A percentile compares a stretch with the other conserved stretches of the same genome.
Evolutionary conservation across 2,113 vertebrate genomes (phyloP).

Genomic region (Albula glossodonta): DNA sequence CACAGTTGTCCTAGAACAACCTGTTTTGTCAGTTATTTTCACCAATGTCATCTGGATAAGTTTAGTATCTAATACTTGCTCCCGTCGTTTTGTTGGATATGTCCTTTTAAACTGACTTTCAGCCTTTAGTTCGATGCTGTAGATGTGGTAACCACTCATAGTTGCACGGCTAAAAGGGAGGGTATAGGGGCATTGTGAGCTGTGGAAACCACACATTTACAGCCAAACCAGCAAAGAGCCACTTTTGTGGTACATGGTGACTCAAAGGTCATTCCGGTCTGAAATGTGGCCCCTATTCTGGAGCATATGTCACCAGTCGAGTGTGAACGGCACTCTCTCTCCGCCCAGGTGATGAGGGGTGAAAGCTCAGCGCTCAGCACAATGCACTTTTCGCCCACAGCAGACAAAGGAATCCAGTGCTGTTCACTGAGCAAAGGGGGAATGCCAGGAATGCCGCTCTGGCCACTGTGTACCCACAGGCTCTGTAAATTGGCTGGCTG

Average conservation of each 20-base stretch:
- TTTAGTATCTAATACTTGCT: neutral
- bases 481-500: neutral
- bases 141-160: neutral
- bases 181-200: neutral
- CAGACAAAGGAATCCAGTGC: conserved; percentile 22
- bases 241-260: neutral
- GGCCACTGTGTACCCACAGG: conserved; percentile 29
- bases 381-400: neutral
- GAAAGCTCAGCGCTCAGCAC: neutral
- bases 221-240: neutral
- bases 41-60: neutral
- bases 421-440: neutral
- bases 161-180: neutral
- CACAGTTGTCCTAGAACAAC: neutral
- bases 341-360: neutral
- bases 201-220: conserved; percentile 9
- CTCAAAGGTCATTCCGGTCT: neutral
- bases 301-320: neutral
- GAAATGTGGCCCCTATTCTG: neutral
- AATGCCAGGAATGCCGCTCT: conserved; percentile 32
- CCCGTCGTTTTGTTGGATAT: neutral
- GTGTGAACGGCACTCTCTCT: neutral
- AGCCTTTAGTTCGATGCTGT: neutral
- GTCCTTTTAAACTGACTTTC: neutral
- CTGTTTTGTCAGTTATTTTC: neutral